These are phyloP conservation scores for Accipiter virgatus DNA, from an alignment of 2,113 vertebrate genomes.

Conservation along the genomic window DNA sequence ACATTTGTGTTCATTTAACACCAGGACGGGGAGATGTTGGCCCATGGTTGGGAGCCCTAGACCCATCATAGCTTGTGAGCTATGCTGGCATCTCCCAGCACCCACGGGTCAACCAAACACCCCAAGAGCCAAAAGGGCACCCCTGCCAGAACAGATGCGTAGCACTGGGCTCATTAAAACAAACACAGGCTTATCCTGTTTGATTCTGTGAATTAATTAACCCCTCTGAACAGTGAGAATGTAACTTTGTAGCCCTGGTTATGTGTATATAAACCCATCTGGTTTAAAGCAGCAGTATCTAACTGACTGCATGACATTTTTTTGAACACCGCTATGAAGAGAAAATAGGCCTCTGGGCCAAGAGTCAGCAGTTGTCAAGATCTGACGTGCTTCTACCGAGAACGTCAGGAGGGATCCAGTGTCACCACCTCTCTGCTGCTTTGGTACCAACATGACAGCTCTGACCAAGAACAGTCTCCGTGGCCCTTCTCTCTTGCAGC, in stretches of 20 bases:
- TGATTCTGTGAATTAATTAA: background rate
- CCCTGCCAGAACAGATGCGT: background rate
- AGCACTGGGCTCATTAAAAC: background rate
- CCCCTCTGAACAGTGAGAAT: background rate
- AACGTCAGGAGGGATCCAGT: background rate
- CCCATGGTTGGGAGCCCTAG: background rate
- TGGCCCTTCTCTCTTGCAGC: background rate
- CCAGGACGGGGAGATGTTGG: background rate
- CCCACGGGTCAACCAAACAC: background rate
- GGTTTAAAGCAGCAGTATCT: background rate
- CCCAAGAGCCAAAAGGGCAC: background rate
- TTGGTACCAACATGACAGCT: background rate
- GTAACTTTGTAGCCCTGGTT: background rate
- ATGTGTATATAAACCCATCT: background rate
- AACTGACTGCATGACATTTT: background rate
- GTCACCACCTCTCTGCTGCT: background rate
- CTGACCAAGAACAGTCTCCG: background rate
- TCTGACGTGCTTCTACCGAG: background rate
- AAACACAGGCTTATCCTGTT: background rate
- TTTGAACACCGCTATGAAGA: background rate
- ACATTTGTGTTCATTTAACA: background rate
- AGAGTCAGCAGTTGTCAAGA: background rate
- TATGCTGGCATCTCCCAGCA: background rate
- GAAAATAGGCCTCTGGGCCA: background rate
- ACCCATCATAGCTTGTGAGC: background rate